These are phyloP conservation scores for Eupristina koningsbergeri DNA, from an alignment of 1,140 invertebrate genomes.

Conservation along the genomic window DNA sequence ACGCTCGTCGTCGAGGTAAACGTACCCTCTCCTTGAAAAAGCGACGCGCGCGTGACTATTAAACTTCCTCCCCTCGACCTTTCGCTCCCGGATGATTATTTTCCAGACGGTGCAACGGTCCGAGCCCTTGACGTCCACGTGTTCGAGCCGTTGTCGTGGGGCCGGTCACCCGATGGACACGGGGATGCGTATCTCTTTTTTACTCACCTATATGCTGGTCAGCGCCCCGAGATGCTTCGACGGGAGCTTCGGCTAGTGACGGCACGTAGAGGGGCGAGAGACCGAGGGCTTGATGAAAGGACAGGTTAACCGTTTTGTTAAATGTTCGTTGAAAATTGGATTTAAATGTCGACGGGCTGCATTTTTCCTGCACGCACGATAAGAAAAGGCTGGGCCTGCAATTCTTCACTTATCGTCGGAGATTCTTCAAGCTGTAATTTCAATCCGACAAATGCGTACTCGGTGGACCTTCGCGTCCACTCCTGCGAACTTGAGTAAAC, in stretches of 20 bases:
- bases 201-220: neutral
- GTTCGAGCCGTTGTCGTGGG: neutral
- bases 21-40: neutral
- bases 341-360: neutral
- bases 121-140: neutral
- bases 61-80: neutral
- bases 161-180: neutral
- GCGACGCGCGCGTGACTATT: neutral
- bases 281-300: neutral
- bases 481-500: neutral
- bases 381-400: neutral
- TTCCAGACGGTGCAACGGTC: neutral
- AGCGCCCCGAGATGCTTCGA: neutral
- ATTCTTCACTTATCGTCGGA: neutral
- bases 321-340: neutral
- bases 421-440: neutral
- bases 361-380: neutral
- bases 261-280: neutral
- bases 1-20: no score
- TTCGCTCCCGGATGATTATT: no score
- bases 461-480: neutral
- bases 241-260: neutral
- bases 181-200: neutral
- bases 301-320: neutral
- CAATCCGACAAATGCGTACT: slow-evolving; percentile 1